Evolutionary conservation across 2,888 invertebrate species (phyloP).

Genomic region (Pterostichus niger): DNA sequence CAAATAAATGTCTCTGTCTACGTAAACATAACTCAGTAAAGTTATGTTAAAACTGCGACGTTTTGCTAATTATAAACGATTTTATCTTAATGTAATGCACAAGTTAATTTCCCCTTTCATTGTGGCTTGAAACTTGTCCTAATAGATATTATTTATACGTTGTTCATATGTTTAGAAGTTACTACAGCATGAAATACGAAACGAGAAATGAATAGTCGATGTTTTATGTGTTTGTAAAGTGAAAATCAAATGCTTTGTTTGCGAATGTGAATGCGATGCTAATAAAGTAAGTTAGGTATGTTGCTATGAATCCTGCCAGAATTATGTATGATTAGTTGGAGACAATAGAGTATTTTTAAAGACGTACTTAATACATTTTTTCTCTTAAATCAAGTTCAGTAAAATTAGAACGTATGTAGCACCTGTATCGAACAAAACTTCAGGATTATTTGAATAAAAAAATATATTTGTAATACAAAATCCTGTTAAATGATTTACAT

Average conservation of each 20-base stretch:
- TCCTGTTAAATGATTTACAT: too few species aligned
- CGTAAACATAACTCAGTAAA: slow-evolving; percentile 39
- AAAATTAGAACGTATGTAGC: too few species aligned
- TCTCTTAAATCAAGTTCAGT: too few species aligned
- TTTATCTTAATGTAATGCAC: slow-evolving; percentile 59
- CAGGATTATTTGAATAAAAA: too few species aligned
- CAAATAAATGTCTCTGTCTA: too few species aligned
- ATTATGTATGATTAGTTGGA: not conserved
- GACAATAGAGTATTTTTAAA: too few species aligned
- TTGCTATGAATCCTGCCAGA: slow-evolving; percentile 9
- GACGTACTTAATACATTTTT: too few species aligned
- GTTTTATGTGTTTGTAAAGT: slow-evolving; percentile 20
- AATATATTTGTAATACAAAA: too few species aligned
- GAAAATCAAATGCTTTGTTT: slow-evolving; percentile 22
- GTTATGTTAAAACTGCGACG: not conserved
- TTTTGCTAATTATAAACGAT: slow-evolving; percentile 62
- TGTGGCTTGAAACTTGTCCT: slow-evolving; percentile 49
- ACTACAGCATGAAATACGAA: slow-evolving; percentile 11
- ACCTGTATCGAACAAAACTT: too few species aligned
- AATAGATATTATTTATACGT: slow-evolving; percentile 56
- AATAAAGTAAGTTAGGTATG: slow-evolving; percentile 20
- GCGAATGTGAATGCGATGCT: not conserved
- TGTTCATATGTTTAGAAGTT: slow-evolving; percentile 43
- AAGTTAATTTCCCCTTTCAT: slow-evolving; percentile 63
- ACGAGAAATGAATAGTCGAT: slow-evolving; percentile 13